Base-by-base conservation (phyloP, 2,888 invertebrate genomes). In the Tipula lateralis region DNA sequence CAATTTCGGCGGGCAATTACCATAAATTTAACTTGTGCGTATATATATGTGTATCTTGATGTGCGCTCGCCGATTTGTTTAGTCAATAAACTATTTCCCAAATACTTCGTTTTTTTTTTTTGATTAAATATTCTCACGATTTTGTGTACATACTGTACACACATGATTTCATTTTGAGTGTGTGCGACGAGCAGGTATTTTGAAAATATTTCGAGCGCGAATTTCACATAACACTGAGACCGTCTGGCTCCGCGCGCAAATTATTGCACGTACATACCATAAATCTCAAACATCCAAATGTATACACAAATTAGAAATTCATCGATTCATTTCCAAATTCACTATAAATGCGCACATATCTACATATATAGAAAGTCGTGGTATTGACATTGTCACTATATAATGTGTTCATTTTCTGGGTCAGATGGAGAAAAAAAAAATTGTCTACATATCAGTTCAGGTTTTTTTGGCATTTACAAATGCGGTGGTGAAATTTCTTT, bases 381-480 rank as follows among this genome's bases (percentile, higher is more conserved):
- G 24, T 66, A 66, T 66, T 66, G 66, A 66, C 66, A 66, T 66
- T 66, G 66, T 66, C 66, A 66, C 66, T 66, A n/a, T n/a, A n/a
- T n/a, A n/a, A n/a, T n/a, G n/a, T n/a, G 12, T 66, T 24, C 66
- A 66, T 66, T 66, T 66, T 66, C 66, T 66, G 66, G 66, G 66
- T 66, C 66, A 66, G 19, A 24, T 24, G 24, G 2, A 66, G 9
- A 66, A 66, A 2, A 24, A 19, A 66, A 24, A 19, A 66, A 66
- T 50, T 66, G 66, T 66, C 66, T 66, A 9, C 24, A 24, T 66
- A 66, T 19, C 66, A 66, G 66, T 66, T 66, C 66, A 66, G 66
- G 66, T 66, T 66, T 66, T 39, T 66, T 66, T 66, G 66, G 66
- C 66, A 66, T 66, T 66, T 66, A 66, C 66, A 66, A 66, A 66